Evolutionary conservation across 1,140 invertebrate genomes (phyloP), one percentile per base, ranked within the genome.

Genomic region (Euura saliciscinereae): DNA sequence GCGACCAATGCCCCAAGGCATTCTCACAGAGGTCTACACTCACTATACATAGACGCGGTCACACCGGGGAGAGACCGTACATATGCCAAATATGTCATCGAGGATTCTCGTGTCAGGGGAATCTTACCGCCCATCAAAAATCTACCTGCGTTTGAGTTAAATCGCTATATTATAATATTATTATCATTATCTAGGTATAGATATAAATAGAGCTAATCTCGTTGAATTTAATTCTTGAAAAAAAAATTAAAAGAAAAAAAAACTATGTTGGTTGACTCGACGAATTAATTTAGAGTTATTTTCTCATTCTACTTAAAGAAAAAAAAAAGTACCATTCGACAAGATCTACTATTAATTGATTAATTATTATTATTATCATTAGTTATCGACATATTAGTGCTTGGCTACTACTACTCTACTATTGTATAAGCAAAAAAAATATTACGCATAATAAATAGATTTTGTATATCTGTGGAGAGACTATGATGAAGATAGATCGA

Each of bases 1-100:
- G 90, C 73, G 85, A 88, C 51, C 82, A 85, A 65, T 90, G 89
- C 66, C 83, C 84, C 0, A 88, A 88, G 71, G 84, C 81, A 6
- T 89, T 89, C 75, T 88, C 87, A 3, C 88, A 89, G 73, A 79
- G 84, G 28, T 88, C 86, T 8, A 87, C 87, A 0, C 78, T 89
- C 43, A 88, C 87, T 1, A 89, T 89, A 43, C 89, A 90, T 72
- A 83, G 83, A 74, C 79, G 89, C 3, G 85, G 85, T 0, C 89
- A 89, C 73, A 93, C 92, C 1, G 90, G 90, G 2, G 87, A 90
- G 69, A 73, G 87, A 77, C 88, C 88, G 0, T 89, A 89, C 75
- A 82, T 87, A 6, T 89, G 89, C 73, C 82, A 86, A 68, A 83
- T 87, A 13, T 90, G 89, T 72, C 79, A 87, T 7, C 85, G 85